These are phyloP conservation scores for Chaetophractus vellerosus DNA, from an alignment of 2,797 vertebrate species.

Conservation along the genomic window DNA sequence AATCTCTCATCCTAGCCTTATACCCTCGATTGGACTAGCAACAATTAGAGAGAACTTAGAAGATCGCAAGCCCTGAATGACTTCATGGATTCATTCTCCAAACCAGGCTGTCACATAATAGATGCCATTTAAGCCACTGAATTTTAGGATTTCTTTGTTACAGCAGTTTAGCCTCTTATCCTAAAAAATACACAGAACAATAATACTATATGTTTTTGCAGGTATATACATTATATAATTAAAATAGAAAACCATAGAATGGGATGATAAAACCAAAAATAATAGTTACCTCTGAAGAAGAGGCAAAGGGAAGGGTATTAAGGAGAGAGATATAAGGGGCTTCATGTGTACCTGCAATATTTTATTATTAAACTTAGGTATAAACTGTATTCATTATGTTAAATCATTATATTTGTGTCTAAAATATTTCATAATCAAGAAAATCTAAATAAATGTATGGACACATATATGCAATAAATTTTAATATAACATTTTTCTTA, in stretches of 20 bases:
- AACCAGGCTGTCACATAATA: background rate
- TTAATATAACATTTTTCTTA: constrained; percentile 41
- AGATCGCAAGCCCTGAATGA: background rate
- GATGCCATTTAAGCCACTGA: background rate
- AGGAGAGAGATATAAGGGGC: background rate
- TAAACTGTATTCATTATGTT: constrained; percentile 1
- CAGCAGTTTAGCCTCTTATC: background rate
- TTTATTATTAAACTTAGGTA: constrained; percentile 48
- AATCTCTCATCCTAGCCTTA: constrained; percentile 17
- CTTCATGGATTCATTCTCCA: background rate
- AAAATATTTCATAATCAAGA: constrained; percentile 60
- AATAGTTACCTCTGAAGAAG: background rate
- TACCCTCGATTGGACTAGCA: background rate
- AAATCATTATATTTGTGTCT: constrained; percentile 36
- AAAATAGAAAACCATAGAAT: constrained; percentile 5
- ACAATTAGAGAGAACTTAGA: background rate
- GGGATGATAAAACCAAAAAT: constrained; percentile 39
- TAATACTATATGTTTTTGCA: background rate
- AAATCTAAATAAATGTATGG: background rate
- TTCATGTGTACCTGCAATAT: constrained; percentile 32
- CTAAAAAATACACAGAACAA: background rate
- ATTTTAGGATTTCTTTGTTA: constrained; percentile 51
- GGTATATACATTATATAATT: background rate
- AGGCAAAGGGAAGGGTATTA: constrained; percentile 28
- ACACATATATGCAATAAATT: constrained; percentile 28